These are phyloP conservation scores for Myzus persicae DNA, from an alignment of 1,140 invertebrate genomes.

Conservation along the genomic window DNA sequence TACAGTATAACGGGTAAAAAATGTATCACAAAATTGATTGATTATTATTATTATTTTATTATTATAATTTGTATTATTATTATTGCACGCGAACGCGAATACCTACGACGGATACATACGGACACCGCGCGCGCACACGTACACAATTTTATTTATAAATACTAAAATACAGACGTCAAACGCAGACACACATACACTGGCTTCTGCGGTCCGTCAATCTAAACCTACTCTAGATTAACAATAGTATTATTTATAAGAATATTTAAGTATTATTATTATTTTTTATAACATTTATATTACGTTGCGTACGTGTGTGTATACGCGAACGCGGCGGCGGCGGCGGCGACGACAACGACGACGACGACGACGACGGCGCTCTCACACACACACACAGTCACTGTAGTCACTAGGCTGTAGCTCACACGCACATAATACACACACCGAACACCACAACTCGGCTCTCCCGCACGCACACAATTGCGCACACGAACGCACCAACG, in stretches of 20 bases:
- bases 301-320: constrained; percentile 12
- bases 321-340: neutral
- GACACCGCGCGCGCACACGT: constrained; percentile 39
- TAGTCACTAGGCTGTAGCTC: neutral
- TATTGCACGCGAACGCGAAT: constrained; percentile 21
- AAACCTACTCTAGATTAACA: neutral
- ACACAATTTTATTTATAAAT: constrained; percentile 27
- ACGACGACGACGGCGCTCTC: constrained; percentile 1
- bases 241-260: constrained; percentile 18
- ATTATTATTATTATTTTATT: neutral
- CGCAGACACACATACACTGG: neutral
- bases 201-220: neutral
- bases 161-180: neutral
- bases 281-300: neutral
- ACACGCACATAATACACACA: neutral
- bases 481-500: neutral
- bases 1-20: neutral
- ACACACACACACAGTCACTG: constrained; percentile 34
- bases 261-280: neutral
- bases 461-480: neutral
- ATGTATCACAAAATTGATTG: neutral
- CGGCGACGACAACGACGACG: neutral
- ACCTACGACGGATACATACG: constrained; percentile 43
- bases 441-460: neutral
- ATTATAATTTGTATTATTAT: neutral